Evolutionary conservation across 1,140 invertebrate genomes (phyloP).

Genomic region (Mycetomoellerius zeteki): DNA sequence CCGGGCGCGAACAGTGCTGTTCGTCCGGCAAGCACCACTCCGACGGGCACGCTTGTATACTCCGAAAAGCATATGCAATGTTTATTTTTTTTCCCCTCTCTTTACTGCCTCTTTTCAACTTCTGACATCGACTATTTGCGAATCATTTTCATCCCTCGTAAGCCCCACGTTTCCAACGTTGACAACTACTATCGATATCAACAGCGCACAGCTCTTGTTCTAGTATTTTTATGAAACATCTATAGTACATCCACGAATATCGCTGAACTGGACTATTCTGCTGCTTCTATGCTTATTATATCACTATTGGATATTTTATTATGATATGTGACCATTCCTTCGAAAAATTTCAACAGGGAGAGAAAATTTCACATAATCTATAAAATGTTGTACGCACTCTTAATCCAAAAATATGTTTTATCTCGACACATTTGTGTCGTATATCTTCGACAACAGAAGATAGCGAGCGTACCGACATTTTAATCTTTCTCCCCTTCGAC

Average conservation of each 20-base stretch:
- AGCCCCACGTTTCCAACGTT: background rate
- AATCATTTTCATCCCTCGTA: background rate
- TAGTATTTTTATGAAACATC: background rate
- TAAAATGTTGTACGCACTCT: background rate
- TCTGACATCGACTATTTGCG: background rate
- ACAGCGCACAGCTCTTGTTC: background rate
- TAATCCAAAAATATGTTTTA: conserved; percentile 49
- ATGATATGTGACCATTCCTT: background rate
- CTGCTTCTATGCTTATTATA: background rate
- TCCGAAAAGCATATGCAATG: conserved; percentile 25
- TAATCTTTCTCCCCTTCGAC: background rate
- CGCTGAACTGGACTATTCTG: background rate
- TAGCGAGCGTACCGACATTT: conserved; percentile 22
- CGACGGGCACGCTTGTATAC: conserved; percentile 60
- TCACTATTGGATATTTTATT: background rate
- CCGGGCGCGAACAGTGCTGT: conserved; percentile 23
- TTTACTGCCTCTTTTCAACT: background rate
- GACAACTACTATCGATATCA: background rate
- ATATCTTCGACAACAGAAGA: conserved; percentile 2
- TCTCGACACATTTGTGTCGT: conserved; percentile 2
- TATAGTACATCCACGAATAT: background rate
- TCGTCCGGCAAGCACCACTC: conserved; percentile 29
- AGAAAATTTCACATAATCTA: background rate
- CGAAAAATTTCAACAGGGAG: background rate
- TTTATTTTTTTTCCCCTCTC: background rate